Conservation (phyloP, 2,113 vertebrate species). For the Tyrannus savana region DNA sequence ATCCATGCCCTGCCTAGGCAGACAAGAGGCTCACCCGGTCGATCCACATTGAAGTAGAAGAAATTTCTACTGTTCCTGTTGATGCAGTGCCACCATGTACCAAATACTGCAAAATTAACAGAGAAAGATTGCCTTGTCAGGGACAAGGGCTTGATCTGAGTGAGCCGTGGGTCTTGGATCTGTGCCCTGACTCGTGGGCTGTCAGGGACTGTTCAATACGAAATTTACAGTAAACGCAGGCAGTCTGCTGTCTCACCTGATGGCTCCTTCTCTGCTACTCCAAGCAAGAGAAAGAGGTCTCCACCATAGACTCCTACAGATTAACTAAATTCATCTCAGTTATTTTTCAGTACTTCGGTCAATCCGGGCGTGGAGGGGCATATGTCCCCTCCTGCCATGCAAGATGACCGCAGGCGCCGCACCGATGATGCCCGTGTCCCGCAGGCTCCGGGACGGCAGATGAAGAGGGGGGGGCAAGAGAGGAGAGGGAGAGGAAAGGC, state of each 20-base stretch:
- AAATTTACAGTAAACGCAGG: neutral
- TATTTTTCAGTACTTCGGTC: neutral
- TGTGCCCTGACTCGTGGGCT: too few species aligned
- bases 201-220: neutral
- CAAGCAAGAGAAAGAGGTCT: too few species aligned
- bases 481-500: too few species aligned
- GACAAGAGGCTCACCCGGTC: rapidly evolving
- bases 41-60: neutral
- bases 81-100: neutral
- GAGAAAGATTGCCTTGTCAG: neutral
- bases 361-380: neutral
- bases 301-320: neutral
- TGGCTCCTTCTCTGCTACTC: neutral
- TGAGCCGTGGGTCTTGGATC: neutral
- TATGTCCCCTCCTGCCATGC: rapidly evolving
- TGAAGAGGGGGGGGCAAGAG: neutral
- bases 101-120: neutral
- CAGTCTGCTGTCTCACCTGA: neutral
- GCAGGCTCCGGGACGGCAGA: neutral
- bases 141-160: neutral
- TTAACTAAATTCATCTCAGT: neutral
- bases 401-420: neutral
- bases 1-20: neutral
- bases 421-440: neutral
- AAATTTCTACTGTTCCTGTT: neutral